A percentile compares a stretch with the other conserved stretches of the same genome.
Evolutionary conservation across 1,140 invertebrate genomes (phyloP).

Genomic region (Listronotus bonariensis): DNA sequence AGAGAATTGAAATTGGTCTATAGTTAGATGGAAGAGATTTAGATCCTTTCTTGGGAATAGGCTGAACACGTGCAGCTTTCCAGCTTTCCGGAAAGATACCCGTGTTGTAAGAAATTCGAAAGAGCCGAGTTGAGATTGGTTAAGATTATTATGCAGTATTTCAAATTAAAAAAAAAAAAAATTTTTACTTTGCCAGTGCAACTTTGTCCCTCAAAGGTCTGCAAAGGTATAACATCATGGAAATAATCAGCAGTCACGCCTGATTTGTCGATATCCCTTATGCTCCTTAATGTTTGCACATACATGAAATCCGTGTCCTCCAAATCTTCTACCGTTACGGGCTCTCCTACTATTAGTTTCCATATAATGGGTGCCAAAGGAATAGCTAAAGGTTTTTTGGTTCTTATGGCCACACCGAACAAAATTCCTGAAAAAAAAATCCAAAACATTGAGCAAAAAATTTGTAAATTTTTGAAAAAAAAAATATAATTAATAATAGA

Average conservation of each 20-base stretch:
- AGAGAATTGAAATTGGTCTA: no score
- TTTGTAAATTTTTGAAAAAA: no score
- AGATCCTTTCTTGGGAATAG: no score
- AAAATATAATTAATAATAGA: no score
- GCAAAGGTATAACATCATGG: constrained; percentile 69
- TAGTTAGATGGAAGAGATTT: no score
- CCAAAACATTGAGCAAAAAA: no score
- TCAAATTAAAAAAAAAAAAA: not conserved
- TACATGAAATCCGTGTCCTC: constrained; percentile 70
- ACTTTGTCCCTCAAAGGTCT: constrained; percentile 67
- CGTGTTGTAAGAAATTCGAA: no score
- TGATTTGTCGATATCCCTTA: constrained; percentile 63
- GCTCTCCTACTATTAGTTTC: constrained; percentile 68
- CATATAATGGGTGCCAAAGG: constrained; percentile 69
- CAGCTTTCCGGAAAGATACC: no score
- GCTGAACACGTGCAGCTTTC: no score
- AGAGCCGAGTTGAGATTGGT: no score
- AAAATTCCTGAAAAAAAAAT: constrained; percentile 60
- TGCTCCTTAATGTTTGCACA: constrained; percentile 64
- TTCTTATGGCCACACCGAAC: constrained; percentile 65
- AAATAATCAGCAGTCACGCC: constrained; percentile 67
- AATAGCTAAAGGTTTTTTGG: constrained; percentile 66
- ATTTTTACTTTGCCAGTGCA: constrained; percentile 60
- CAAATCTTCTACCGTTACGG: constrained; percentile 64
- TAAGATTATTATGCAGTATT: no score